Evolutionary conservation across 2,797 vertebrate genomes (phyloP).

Genomic region (Salarias fasciatus): DNA sequence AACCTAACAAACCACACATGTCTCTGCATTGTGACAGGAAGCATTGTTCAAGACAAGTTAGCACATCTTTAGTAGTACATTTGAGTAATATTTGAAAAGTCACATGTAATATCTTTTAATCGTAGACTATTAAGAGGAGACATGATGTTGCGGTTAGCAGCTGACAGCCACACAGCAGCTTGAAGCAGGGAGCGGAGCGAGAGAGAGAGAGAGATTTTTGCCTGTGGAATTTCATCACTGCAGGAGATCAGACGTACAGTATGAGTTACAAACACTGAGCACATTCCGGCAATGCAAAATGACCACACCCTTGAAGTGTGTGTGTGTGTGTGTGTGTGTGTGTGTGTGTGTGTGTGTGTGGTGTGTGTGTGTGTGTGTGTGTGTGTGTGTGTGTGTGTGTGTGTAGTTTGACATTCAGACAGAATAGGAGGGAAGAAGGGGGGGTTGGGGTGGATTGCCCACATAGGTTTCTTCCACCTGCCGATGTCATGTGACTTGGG

Average conservation of each 20-base stretch:
- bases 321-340: neutral
- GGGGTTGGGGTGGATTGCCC: conserved; percentile 48
- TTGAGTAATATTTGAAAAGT: too few species aligned
- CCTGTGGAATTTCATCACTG: conserved; percentile 62
- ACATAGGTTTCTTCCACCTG: conserved; percentile 78
- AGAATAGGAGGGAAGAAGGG: conserved; percentile 55
- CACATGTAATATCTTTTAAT: too few species aligned
- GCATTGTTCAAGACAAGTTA: too few species aligned
- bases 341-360: too few species aligned
- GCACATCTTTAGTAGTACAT: too few species aligned
- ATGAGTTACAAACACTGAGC: conserved; percentile 66
- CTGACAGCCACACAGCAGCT: conserved; percentile 21
- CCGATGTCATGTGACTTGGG: conserved; percentile 74
- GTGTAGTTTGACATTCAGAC: conserved; percentile 62
- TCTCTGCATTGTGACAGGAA: too few species aligned
- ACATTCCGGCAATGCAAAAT: conserved; percentile 67
- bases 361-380: too few species aligned
- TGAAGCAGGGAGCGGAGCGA: conserved; percentile 14
- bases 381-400: conserved; percentile 9
- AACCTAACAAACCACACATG: too few species aligned
- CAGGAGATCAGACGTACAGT: conserved; percentile 60
- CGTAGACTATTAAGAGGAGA: neutral
- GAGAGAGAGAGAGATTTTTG: conserved; percentile 33
- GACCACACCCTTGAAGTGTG: conserved; percentile 69
- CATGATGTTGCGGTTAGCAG: neutral